Evolutionary conservation across 1,140 invertebrate species (phyloP), one percentile per base, ranked within the genome.

Genomic region (Helicoverpa armigera): DNA sequence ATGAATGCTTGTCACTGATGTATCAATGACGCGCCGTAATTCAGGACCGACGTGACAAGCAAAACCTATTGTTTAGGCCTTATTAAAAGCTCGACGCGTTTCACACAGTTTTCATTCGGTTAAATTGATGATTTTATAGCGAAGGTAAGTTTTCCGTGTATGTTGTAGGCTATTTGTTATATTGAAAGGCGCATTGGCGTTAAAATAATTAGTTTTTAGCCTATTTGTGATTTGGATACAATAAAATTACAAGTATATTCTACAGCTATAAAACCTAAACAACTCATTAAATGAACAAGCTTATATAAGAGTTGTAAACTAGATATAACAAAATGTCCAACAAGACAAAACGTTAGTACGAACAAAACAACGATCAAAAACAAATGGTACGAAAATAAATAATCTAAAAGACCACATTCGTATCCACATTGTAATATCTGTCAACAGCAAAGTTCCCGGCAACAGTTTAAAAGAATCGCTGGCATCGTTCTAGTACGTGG

Each of bases 11-110:
- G 73, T 75, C 73, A 75, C 73, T 29, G 73, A 29, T 53, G 67
- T 70, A 53, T 70, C 67, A 14, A 56, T 75, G 54, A 56, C 53
- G 31, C 58, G 58, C 43, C 12, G 56, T 75, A 60, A 75, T 75
- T 75, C 56, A 61, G 56, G 61, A n/a, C 11, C 11, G 16, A 53
- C 54, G 53, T 75, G 73, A 75, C 73, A 75, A 18, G 54, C 73
- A 61, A 50, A 60, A 75, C 54, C 54, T 75, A 75, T 75, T 75
- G 73, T 75, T 75, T 75, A 75, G 73, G 56, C 29, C 54, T 70
- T 75, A 29, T 50, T 75, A 75, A 61, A 75, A 61, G 73, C 73
- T 23, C 14, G 73, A 29, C 56, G 43, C 50, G 54, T 75, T 70
- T 75, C 73, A 23, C 73, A 61, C 56, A 50, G 70, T 58, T 60